A percentile compares a stretch with the other conserved stretches of the same genome.
phyloP scores from a whole-genome alignment of 1,140 invertebrate species.

The Portunus trituberculatus region DNA sequence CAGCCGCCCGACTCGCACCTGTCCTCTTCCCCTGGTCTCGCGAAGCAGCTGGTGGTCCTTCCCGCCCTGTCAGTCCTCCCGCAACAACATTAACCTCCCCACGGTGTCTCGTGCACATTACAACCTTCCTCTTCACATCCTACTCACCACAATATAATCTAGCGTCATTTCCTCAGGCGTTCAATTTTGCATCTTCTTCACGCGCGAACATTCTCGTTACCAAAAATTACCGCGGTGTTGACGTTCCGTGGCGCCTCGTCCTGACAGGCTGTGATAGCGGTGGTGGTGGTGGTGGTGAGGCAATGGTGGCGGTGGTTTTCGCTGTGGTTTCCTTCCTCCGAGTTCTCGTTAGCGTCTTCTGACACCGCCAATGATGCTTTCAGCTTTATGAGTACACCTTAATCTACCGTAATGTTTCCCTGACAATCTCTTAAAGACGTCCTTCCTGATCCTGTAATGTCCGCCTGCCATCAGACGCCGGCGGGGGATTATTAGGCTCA shows the following conservation, averaged over 20 bases:
- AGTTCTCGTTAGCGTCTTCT: neutral
- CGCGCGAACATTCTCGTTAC: no score
- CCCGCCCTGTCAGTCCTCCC: neutral
- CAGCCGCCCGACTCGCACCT: neutral
- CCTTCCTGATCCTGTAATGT: neutral
- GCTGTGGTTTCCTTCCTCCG: neutral
- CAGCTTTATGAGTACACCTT: neutral
- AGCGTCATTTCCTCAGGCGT: neutral
- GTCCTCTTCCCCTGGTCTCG: neutral
- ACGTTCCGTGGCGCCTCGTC: no score
- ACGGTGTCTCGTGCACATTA: no score
- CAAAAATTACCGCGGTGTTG: neutral
- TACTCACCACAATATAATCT: neutral
- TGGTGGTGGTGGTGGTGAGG: neutral
- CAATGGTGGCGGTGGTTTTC: neutral
- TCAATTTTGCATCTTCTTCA: no score
- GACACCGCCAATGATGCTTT: neutral
- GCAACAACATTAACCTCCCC: neutral
- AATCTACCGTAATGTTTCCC: neutral
- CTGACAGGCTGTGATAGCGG: no score
- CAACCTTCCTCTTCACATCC: neutral
- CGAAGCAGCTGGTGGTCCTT: neutral
- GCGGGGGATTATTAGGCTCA: neutral
- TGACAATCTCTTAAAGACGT: slow-evolving; percentile 22
- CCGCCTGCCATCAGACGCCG: neutral